Evolutionary conservation across 1,140 invertebrate genomes (phyloP).

Genomic region (Stegodyphus dumicola): DNA sequence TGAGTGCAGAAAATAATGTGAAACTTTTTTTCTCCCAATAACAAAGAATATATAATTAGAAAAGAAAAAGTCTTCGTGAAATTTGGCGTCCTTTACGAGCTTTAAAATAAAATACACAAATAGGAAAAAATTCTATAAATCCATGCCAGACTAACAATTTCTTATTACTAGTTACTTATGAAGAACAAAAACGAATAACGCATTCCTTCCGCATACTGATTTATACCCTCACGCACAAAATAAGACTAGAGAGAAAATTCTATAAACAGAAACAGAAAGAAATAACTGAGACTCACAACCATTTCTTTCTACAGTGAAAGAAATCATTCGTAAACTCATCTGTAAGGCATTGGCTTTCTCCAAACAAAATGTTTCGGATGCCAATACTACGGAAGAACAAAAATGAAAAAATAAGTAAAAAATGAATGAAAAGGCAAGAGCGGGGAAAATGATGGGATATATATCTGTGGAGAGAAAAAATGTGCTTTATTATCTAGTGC

Average conservation of each 20-base stretch:
- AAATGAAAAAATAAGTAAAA: too few species aligned
- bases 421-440: too few species aligned
- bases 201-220: conserved; percentile 17
- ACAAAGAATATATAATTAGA: too few species aligned
- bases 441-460: conserved; percentile 45
- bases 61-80: too few species aligned
- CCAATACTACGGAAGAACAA: conserved; percentile 15
- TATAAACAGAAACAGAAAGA: conserved; percentile 19
- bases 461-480: conserved; percentile 37
- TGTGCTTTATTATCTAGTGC: conserved; percentile 43
- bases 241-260: conserved; percentile 4
- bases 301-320: background rate
- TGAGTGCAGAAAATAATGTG: too few species aligned
- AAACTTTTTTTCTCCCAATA: too few species aligned
- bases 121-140: background rate
- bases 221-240: conserved; percentile 8
- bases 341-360: conserved; percentile 50
- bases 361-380: conserved; percentile 48
- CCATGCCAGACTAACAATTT: conserved; percentile 20
- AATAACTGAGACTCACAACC: background rate
- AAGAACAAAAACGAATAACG: conserved; percentile 24
- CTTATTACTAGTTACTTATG: conserved; percentile 1
- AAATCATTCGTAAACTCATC: conserved; percentile 54
- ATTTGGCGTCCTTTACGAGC: too few species aligned
- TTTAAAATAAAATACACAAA: background rate